Evolutionary conservation across 2,797 vertebrate species (phyloP), one percentile per base, ranked within the genome.

Genomic region (Lepus oiostolus): DNA sequence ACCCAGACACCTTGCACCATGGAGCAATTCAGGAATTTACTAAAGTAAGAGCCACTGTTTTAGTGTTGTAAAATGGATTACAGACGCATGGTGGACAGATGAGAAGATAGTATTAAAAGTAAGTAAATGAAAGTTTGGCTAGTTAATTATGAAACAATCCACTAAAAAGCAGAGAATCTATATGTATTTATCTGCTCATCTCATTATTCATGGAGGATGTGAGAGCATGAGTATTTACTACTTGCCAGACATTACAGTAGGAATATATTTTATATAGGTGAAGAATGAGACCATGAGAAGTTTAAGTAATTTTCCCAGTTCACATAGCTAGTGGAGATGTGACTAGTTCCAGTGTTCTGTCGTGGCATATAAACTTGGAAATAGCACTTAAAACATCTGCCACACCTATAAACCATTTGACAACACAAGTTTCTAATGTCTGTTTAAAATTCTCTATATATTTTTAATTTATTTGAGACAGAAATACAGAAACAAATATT

Each of bases 21-120:
- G 52, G 38, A 89, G 58, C 38, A 71, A 88, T 90, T 83, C 32
- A 91, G 75, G 16, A 90, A 77, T 84, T 96, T 65, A 77, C 72
- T 70, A 38, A 75, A 77, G 42, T n/a, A 75, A 95, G 67, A 26
- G 47, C 35, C 7, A 10, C 1, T 86, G 87, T 72, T 63, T 88
- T 63, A 70, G 63, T 74, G 22, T 71, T 74, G 16, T 54, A 54
- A 82, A 83, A 91, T 30, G 32, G 4, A 68, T 65, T 95, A 71
- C 3, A 91, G 67, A 90, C 16, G 58, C 60, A 68, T 2, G n/a
- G 52, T n/a, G 38, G 35, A 75, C 7, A 77, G 50, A 89, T 2
- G n/a, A 9, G 63, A 91, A 74, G 52, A 84, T 0, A 47, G 30
- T 35, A 58, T 92, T 76, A 68, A 81, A 67, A 74, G 50, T 62